Conservation (phyloP, 2,797 vertebrate genomes). For the Myotis vivesi region DNA sequence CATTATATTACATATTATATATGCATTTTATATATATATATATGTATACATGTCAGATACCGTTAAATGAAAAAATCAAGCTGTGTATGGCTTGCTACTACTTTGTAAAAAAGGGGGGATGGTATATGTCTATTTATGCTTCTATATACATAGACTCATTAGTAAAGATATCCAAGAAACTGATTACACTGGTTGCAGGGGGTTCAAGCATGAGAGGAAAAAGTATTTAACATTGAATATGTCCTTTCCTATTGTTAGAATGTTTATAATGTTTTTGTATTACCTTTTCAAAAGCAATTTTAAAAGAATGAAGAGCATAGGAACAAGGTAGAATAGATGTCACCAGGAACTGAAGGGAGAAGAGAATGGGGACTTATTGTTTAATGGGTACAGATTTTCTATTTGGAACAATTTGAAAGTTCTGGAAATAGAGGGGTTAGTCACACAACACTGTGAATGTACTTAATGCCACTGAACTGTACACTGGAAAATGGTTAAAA, state of each 20-base stretch:
- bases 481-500: conserved; percentile 29
- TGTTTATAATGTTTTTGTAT: background rate
- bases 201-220: background rate
- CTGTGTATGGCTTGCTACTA: background rate
- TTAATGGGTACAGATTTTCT: conserved; percentile 31
- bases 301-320: background rate
- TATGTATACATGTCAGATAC: background rate
- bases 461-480: background rate
- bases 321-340: conserved; percentile 11
- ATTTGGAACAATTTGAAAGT: background rate
- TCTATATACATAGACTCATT: background rate
- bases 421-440: background rate
- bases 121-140: background rate
- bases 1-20: background rate
- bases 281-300: conserved; percentile 33
- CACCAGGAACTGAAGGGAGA: background rate
- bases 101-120: background rate
- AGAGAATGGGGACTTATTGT: background rate
- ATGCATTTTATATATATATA: background rate
- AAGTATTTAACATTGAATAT: background rate
- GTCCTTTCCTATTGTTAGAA: conserved; percentile 15
- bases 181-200: background rate
- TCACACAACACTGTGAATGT: background rate
- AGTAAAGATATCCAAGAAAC: conserved; percentile 4
- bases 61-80: background rate